These are phyloP conservation scores for Bimastos eiseni DNA, from an alignment of 2,888 invertebrate species.

Conservation along the genomic window DNA sequence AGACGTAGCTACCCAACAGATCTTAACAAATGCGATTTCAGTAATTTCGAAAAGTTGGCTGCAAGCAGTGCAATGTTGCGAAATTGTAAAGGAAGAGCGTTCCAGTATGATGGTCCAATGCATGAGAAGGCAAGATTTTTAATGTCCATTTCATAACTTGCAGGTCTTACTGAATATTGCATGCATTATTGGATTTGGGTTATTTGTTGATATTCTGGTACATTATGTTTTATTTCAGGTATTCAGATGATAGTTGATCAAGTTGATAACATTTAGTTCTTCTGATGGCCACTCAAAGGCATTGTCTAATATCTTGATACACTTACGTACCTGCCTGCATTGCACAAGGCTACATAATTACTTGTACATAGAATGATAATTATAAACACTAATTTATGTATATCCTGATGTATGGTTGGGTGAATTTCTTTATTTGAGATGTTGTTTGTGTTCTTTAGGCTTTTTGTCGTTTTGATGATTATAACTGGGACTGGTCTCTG, in stretches of 20 bases:
- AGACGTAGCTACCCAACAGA: too few relatives aligned
- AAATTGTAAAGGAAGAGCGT: too few relatives aligned
- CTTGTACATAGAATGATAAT: not conserved
- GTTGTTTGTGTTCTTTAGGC: conserved; percentile 60
- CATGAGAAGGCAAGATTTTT: too few relatives aligned
- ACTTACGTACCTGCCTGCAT: not conserved
- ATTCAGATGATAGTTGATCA: not conserved
- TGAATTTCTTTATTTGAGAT: not conserved
- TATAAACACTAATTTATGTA: too few relatives aligned
- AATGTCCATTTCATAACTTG: not conserved
- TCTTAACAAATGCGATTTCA: too few relatives aligned
- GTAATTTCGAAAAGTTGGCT: too few relatives aligned
- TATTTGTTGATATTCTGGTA: not conserved
- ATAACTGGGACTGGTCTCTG: conserved; percentile 99
- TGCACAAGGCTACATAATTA: not conserved
- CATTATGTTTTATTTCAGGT: conserved; percentile 13
- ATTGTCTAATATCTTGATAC: not conserved
- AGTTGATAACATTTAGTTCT: not conserved
- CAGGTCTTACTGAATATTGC: not conserved
- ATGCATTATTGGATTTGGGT: not conserved
- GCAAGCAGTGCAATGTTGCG: too few relatives aligned
- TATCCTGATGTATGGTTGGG: not conserved
- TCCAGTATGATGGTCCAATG: too few relatives aligned
- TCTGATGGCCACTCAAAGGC: not conserved
- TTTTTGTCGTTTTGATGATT: conserved; percentile 96